A percentile compares a stretch with the other conserved stretches of the same genome.
Conservation (phyloP, 2,888 invertebrate genomes). For the Oegoconia quadripuncta region DNA sequence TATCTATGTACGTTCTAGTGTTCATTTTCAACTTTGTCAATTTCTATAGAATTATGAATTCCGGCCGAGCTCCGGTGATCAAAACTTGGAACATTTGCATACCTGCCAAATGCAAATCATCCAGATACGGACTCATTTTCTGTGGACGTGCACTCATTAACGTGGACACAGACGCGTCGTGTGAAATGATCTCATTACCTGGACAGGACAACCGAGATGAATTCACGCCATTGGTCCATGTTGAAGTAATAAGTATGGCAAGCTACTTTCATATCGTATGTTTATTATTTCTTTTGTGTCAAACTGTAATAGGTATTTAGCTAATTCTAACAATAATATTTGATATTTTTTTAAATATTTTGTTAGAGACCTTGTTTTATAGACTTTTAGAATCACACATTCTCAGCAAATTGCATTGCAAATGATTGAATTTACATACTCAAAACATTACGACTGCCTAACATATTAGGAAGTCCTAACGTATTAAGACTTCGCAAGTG, state of each 20-base stretch:
- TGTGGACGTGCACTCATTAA: conserved; percentile 10
- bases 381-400: too few species aligned
- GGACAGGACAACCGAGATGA: conserved; percentile 8
- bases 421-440: conserved; percentile 14
- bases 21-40: not conserved
- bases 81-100: conserved; percentile 8
- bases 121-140: conserved; percentile 6
- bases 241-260: too few species aligned
- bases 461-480: conserved; percentile 24
- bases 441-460: conserved; percentile 17
- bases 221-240: not conserved
- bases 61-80: not conserved
- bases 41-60: conserved; percentile 1
- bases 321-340: too few species aligned
- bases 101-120: conserved; percentile 11
- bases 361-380: too few species aligned
- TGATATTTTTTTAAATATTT: too few species aligned
- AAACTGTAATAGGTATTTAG: too few species aligned
- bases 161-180: conserved; percentile 3
- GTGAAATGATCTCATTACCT: conserved; percentile 11
- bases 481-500: conserved; percentile 23
- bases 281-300: too few species aligned
- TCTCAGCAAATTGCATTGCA: not conserved
- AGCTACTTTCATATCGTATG: too few species aligned
- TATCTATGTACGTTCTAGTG: not conserved